Evolutionary conservation across 2,888 invertebrate species (phyloP).

Genomic region (Amphipyra berbera): DNA sequence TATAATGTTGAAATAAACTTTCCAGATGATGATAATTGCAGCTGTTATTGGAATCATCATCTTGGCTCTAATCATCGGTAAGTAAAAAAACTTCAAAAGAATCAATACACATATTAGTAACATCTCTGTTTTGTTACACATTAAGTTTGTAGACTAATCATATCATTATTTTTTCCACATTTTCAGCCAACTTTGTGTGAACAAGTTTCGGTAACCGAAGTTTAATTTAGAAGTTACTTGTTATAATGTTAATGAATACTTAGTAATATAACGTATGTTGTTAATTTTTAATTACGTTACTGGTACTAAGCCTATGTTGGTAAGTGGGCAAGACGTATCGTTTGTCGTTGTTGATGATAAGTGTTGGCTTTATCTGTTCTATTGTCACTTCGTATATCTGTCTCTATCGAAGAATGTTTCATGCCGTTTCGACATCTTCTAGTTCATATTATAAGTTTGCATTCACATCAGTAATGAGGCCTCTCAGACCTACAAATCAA

Average conservation of each 20-base stretch:
- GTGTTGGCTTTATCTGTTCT: conserved; percentile 86
- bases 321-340: conserved; percentile 79
- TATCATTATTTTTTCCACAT: conserved; percentile 82
- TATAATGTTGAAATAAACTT: conserved; percentile 46
- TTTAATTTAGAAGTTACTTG: conserved; percentile 85
- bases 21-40: conserved; percentile 97
- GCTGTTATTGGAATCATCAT: conserved; percentile 95
- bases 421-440: conserved; percentile 69
- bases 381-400: conserved; percentile 75
- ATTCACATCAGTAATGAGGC: conserved; percentile 64
- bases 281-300: conserved; percentile 76
- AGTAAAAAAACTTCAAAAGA: conserved; percentile 74
- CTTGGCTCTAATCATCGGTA: conserved; percentile 97
- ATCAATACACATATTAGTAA: conserved; percentile 40
- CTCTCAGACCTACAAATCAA: not conserved
- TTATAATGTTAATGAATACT: conserved; percentile 77
- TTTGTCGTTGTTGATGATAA: conserved; percentile 77
- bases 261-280: conserved; percentile 79
- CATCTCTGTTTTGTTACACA: conserved; percentile 56
- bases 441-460: conserved; percentile 64
- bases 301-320: conserved; percentile 79
- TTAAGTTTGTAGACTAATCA: conserved; percentile 80
- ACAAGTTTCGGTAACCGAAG: conserved; percentile 87
- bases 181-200: conserved; percentile 90
- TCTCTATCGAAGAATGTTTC: conserved; percentile 67